phyloP scores from a whole-genome alignment of 2,888 invertebrate genomes.

The Pterobdella sp. region DNA sequence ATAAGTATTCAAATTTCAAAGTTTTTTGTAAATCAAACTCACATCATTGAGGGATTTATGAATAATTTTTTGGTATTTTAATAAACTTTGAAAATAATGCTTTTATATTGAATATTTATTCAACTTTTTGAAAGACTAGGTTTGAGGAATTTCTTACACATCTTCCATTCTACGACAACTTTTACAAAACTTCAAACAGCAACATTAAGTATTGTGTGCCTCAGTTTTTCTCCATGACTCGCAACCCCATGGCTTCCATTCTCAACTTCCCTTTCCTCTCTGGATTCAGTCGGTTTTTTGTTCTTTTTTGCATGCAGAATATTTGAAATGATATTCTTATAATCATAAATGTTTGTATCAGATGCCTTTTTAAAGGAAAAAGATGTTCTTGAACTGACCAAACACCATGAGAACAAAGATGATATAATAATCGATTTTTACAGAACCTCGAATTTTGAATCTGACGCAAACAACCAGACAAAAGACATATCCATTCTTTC shows the following conservation, averaged over 20 bases:
- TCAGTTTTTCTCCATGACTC: constrained; percentile 44
- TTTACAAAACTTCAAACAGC: constrained; percentile 39
- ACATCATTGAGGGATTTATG: background rate
- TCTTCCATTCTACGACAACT: constrained; percentile 42
- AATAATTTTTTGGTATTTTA: background rate
- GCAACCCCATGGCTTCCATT: constrained; percentile 46
- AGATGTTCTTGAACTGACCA: background rate
- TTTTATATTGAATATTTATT: background rate
- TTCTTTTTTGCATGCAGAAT: background rate
- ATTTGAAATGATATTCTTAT: background rate
- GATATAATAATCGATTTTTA: background rate
- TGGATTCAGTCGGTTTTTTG: constrained; percentile 18
- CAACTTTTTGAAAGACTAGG: background rate
- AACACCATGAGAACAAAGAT: background rate
- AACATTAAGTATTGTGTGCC: constrained; percentile 43
- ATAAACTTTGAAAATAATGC: background rate
- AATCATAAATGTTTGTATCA: background rate
- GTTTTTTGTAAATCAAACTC: too few relatives aligned
- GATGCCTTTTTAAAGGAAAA: background rate
- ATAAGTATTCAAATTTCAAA: too few relatives aligned
- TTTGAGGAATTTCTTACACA: background rate
- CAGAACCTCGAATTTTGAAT: background rate
- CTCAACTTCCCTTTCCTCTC: constrained; percentile 42
- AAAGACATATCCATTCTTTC: background rate
- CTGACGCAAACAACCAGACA: background rate